A percentile compares a stretch with the other conserved stretches of the same genome.
Conservation (phyloP, 1,140 invertebrate genomes). For the Ctenoplectra terminalis region DNA sequence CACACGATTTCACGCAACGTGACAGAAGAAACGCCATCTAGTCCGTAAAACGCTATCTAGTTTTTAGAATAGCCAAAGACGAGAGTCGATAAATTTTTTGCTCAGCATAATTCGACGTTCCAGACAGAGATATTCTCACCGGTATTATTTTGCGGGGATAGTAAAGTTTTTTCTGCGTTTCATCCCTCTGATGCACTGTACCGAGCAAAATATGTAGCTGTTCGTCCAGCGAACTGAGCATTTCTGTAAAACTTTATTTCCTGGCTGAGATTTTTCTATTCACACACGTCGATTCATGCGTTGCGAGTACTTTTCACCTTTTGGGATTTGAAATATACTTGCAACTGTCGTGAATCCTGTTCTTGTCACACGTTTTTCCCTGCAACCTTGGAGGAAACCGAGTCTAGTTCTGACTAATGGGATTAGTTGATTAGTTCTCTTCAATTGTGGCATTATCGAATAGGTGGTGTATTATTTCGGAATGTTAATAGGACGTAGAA, state of each 20-base stretch:
- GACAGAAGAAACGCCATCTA: too few species aligned
- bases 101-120: background rate
- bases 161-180: background rate
- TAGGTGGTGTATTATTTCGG: too few species aligned
- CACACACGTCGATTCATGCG: background rate
- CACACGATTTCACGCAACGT: background rate
- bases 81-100: background rate
- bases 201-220: background rate
- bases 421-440: too few species aligned
- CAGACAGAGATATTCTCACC: background rate
- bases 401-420: too few species aligned
- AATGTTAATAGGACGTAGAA: too few species aligned
- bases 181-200: background rate
- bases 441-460: too few species aligned
- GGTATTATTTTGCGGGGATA: background rate
- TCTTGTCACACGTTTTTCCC: background rate
- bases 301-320: background rate
- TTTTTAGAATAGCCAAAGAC: background rate
- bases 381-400: too few species aligned
- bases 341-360: background rate
- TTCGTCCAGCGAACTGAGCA: background rate
- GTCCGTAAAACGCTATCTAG: too few species aligned
- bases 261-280: background rate
- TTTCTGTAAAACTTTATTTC: constrained; percentile 10
- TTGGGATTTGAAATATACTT: background rate